Percentiles rank a stretch among this genome's conserved stretches.
phyloP scores from a whole-genome alignment of 64 coral and sea anemone genomes.

The Anthopleura sola region DNA sequence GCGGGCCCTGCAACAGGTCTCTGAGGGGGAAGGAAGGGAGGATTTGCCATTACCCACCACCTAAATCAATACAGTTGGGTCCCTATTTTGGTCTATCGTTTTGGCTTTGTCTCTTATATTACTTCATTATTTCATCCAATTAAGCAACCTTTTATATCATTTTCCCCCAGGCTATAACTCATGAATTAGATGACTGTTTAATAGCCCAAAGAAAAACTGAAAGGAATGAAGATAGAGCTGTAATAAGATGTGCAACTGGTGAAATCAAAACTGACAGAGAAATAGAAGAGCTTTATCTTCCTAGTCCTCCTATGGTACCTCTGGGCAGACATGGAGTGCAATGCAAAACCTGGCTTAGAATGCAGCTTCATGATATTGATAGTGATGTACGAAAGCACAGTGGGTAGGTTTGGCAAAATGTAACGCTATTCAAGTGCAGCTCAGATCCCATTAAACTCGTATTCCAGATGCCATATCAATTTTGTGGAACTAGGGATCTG shows the following conservation, averaged over 20 bases:
- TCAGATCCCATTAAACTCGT: too few species aligned
- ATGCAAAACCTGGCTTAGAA: slow-evolving; percentile 90
- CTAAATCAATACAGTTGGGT: too few species aligned
- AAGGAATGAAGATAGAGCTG: slow-evolving; percentile 76
- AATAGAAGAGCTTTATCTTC: slow-evolving; percentile 64
- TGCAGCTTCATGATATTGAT: slow-evolving; percentile 90
- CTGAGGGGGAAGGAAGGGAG: too few species aligned
- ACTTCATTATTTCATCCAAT: too few species aligned
- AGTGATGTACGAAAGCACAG: slow-evolving; percentile 83
- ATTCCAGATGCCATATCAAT: neutral
- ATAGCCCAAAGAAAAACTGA: slow-evolving; percentile 72
- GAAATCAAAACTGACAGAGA: slow-evolving; percentile 58
- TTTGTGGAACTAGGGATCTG: too few species aligned
- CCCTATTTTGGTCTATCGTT: too few species aligned
- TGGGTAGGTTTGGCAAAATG: slow-evolving; percentile 43
- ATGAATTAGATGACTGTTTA: slow-evolving; percentile 80
- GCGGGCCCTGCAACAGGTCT: too few species aligned
- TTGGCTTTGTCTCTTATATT: too few species aligned
- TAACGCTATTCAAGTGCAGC: too few species aligned
- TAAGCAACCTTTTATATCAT: neutral
- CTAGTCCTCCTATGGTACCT: slow-evolving; percentile 75
- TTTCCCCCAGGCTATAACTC: slow-evolving; percentile 60
- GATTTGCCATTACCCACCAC: too few species aligned
- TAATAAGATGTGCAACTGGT: slow-evolving; percentile 82
- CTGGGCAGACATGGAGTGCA: slow-evolving; percentile 78